A percentile compares a stretch with the other conserved stretches of the same genome.
Evolutionary conservation across 2,888 invertebrate species (phyloP).

Genomic region (Mayetiola destructor): DNA sequence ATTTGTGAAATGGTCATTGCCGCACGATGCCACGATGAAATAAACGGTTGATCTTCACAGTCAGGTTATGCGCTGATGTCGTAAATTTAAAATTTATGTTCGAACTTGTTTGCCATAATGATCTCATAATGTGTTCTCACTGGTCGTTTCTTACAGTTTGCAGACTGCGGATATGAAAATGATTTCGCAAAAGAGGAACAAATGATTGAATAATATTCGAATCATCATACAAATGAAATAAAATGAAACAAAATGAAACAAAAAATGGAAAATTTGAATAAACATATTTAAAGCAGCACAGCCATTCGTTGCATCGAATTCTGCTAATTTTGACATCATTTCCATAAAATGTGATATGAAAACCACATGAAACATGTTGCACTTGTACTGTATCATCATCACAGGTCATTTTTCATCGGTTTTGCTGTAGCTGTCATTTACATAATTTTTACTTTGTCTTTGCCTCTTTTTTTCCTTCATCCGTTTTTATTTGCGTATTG

Average conservation of each 20-base stretch:
- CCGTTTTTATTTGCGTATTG: neutral
- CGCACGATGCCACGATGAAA: too few species aligned
- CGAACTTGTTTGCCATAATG: conserved; percentile 8
- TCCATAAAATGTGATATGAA: too few species aligned
- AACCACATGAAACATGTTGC: too few species aligned
- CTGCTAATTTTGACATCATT: neutral
- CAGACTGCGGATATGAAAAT: neutral
- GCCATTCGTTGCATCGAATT: neutral
- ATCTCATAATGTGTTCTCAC: conserved; percentile 11
- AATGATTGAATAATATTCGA: conserved; percentile 5
- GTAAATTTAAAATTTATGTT: conserved; percentile 8
- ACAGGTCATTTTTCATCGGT: conserved; percentile 1
- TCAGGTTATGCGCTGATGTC: neutral
- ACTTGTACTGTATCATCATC: neutral
- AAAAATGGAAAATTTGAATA: too few species aligned
- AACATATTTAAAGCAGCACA: conserved; percentile 1
- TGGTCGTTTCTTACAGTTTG: neutral
- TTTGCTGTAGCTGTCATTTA: neutral
- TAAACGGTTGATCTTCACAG: too few species aligned
- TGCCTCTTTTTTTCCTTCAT: neutral
- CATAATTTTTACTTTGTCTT: neutral
- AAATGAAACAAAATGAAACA: too few species aligned
- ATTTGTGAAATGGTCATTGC: too few species aligned
- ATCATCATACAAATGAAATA: conserved; percentile 2
- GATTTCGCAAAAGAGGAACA: neutral